Evolutionary conservation across 2,888 invertebrate species (phyloP).

Genomic region (Chrysodeixis includens): DNA sequence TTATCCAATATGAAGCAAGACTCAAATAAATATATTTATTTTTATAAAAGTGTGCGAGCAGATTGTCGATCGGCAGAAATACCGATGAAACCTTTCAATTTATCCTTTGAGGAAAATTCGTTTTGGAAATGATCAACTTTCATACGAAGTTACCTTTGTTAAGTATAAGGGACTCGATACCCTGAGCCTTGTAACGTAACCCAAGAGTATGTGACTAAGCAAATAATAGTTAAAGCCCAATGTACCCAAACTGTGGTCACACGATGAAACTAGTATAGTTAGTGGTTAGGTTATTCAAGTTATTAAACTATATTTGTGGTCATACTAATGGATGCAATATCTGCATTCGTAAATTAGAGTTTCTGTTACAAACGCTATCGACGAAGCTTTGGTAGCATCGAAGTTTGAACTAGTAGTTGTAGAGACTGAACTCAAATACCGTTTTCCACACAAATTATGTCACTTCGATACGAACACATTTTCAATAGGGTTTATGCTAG

Average conservation of each 20-base stretch:
- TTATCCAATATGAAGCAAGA: slow-evolving; percentile 17
- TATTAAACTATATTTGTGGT: slow-evolving; percentile 27
- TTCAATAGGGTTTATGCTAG: no score
- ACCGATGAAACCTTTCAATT: slow-evolving; percentile 53
- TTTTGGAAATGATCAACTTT: slow-evolving; percentile 55
- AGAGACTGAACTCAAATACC: no score
- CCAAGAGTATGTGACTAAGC: slow-evolving; percentile 49
- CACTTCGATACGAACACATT: no score
- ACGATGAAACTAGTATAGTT: slow-evolving; percentile 29
- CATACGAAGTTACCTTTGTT: slow-evolving; percentile 51
- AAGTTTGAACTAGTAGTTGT: no score
- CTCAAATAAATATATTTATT: slow-evolving; percentile 43
- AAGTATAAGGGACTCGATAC: slow-evolving; percentile 47
- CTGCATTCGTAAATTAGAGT: slow-evolving; percentile 12
- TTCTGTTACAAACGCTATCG: no score
- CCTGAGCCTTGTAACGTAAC: slow-evolving; percentile 38
- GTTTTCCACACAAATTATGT: no score
- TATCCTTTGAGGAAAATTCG: slow-evolving; percentile 52
- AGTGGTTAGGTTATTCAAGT: slow-evolving; percentile 37
- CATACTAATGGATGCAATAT: slow-evolving; percentile 34
- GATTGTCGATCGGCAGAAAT: slow-evolving; percentile 45
- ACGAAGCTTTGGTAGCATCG: no score
- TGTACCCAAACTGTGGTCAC: slow-evolving; percentile 36
- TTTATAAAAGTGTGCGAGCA: slow-evolving; percentile 41
- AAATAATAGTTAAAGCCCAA: slow-evolving; percentile 42